Evolutionary conservation across 2,888 invertebrate species (phyloP).

Genomic region (Atrina japonica): DNA sequence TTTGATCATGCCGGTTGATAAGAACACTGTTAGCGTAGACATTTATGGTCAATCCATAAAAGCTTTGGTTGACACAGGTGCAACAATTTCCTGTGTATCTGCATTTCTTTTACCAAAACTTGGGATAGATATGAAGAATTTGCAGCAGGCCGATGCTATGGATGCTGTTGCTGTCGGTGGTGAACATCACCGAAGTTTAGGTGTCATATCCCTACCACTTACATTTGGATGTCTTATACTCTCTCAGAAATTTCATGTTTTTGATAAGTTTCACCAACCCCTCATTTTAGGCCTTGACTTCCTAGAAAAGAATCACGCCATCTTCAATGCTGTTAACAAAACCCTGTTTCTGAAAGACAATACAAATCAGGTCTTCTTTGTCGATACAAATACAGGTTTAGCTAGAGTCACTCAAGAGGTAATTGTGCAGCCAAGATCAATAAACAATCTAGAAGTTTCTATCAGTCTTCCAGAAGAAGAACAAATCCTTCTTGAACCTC

Average conservation of each 20-base stretch:
- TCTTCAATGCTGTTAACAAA: slow-evolving; percentile 8
- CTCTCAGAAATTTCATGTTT: slow-evolving; percentile 8
- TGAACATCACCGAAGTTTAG: slow-evolving; percentile 6
- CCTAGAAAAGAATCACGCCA: slow-evolving; percentile 1
- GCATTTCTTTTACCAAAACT: slow-evolving; percentile 2
- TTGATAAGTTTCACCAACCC: slow-evolving; percentile 16
- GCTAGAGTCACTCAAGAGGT: neutral
- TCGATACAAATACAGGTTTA: slow-evolving; percentile 5
- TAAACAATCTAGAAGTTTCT: neutral
- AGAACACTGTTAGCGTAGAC: slow-evolving; percentile 17
- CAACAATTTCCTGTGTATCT: slow-evolving; percentile 22
- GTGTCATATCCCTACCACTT: slow-evolving; percentile 4
- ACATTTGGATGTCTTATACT: neutral
- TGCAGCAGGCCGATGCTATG: neutral
- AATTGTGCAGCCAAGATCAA: neutral
- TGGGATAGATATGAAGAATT: neutral
- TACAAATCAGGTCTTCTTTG: neutral
- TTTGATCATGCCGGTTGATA: slow-evolving; percentile 11
- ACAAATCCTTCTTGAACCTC: slow-evolving; percentile 8
- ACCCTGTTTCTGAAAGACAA: neutral
- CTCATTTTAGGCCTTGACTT: slow-evolving; percentile 12
- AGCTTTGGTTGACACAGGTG: slow-evolving; percentile 24
- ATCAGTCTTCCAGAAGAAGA: neutral
- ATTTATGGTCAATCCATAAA: slow-evolving; percentile 12
- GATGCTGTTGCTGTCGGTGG: slow-evolving; percentile 20